Conservation (phyloP, 2,113 vertebrate genomes). For the Aptenodytes patagonicus region DNA sequence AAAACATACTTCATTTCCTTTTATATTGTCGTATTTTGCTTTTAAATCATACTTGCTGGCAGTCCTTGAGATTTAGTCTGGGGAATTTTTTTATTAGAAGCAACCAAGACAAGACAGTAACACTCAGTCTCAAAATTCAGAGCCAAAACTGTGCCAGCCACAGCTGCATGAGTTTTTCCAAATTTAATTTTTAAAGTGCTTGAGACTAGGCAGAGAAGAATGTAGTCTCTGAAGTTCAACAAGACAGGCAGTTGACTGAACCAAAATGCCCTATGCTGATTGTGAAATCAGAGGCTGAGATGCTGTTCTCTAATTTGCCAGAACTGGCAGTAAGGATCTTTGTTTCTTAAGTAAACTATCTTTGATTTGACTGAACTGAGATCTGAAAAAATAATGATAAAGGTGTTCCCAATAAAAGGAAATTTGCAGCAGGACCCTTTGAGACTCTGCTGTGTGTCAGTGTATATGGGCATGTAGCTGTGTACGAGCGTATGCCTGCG, state of each 20-base stretch:
- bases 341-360: background rate
- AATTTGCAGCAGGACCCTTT: background rate
- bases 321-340: background rate
- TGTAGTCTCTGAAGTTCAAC: background rate
- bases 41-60: background rate
- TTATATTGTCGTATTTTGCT: background rate
- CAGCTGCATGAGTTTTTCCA: background rate
- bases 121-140: background rate
- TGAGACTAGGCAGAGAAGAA: background rate
- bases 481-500: accelerated
- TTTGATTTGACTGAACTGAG: background rate
- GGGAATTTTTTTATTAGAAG: background rate
- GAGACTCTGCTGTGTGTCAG: background rate
- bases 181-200: background rate
- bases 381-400: background rate
- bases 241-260: background rate
- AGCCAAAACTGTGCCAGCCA: background rate
- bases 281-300: background rate
- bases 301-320: background rate
- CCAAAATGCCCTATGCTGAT: background rate
- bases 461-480: accelerated
- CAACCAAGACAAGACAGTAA: background rate
- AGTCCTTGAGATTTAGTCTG: background rate
- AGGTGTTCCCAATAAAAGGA: background rate
- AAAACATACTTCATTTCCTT: background rate